Percentiles rank a stretch among this genome's conserved stretches.
phyloP scores from a whole-genome alignment of 2,888 invertebrate genomes.

The Pyrgus malvae region DNA sequence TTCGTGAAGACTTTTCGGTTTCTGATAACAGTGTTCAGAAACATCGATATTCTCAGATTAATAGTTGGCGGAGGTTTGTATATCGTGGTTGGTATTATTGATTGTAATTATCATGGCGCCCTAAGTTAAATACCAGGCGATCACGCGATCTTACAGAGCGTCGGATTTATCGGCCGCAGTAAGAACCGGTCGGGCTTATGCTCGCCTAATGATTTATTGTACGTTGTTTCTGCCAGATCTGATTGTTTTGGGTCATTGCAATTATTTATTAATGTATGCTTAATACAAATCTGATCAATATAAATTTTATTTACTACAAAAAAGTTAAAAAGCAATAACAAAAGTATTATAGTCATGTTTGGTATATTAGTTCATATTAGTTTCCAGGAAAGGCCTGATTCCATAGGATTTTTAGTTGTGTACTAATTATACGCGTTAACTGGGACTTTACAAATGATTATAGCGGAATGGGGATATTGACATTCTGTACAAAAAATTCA shows the following conservation, averaged over 20 bases:
- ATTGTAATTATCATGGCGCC: conserved; percentile 74
- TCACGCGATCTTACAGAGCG: conserved; percentile 56
- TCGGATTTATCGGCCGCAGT: conserved; percentile 47
- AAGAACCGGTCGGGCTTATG: conserved; percentile 33
- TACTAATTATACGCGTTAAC: too few species aligned
- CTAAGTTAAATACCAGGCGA: conserved; percentile 58
- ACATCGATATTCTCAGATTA: conserved; percentile 47
- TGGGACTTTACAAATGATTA: too few species aligned
- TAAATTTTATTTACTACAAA: too few species aligned
- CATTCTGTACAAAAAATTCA: too few species aligned
- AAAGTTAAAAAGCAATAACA: too few species aligned
- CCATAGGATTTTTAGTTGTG: too few species aligned
- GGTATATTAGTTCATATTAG: too few species aligned
- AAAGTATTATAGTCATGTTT: too few species aligned
- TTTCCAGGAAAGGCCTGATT: too few species aligned
- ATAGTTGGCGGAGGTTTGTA: conserved; percentile 59
- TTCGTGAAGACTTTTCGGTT: conserved; percentile 18
- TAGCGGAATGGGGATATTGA: too few species aligned
- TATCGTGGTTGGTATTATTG: conserved; percentile 55
- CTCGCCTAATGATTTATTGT: conserved; percentile 35
- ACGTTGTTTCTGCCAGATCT: conserved; percentile 25
- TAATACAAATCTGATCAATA: too few species aligned
- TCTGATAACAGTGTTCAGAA: conserved; percentile 23
- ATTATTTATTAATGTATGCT: background rate
- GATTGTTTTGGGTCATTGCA: conserved; percentile 24